Evolutionary conservation across 2,888 invertebrate genomes (phyloP).

Genomic region (Sepiola atlantica): DNA sequence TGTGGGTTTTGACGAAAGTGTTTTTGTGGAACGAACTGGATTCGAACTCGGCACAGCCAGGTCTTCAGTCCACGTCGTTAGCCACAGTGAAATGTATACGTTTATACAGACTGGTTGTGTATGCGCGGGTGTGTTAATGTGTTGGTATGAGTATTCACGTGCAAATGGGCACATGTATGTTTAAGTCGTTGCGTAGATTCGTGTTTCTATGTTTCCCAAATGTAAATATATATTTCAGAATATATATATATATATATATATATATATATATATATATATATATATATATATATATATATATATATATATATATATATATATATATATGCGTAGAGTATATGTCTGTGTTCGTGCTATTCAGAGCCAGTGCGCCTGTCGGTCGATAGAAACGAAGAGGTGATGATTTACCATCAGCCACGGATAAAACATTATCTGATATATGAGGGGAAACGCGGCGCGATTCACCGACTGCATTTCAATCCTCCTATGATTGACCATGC

Average conservation of each 20-base stretch:
- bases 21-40: too few species aligned
- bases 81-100: too few species aligned
- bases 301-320: too few species aligned
- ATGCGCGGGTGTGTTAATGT: neutral
- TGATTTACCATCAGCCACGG: neutral
- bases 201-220: neutral
- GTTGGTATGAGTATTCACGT: neutral
- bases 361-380: neutral
- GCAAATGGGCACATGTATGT: neutral
- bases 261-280: too few species aligned
- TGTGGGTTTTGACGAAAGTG: too few species aligned
- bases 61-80: too few species aligned
- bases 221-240: too few species aligned
- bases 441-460: neutral
- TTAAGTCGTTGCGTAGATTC: neutral
- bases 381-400: neutral
- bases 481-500: constrained; percentile 12
- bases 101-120: neutral
- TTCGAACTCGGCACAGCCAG: too few species aligned
- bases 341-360: neutral
- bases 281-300: too few species aligned
- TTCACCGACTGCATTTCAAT: neutral
- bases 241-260: too few species aligned
- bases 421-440: neutral
- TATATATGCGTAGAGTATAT: neutral